Conservation (phyloP, 53 echinoderm and acorn worm species). For the Patiria pectinifera region DNA sequence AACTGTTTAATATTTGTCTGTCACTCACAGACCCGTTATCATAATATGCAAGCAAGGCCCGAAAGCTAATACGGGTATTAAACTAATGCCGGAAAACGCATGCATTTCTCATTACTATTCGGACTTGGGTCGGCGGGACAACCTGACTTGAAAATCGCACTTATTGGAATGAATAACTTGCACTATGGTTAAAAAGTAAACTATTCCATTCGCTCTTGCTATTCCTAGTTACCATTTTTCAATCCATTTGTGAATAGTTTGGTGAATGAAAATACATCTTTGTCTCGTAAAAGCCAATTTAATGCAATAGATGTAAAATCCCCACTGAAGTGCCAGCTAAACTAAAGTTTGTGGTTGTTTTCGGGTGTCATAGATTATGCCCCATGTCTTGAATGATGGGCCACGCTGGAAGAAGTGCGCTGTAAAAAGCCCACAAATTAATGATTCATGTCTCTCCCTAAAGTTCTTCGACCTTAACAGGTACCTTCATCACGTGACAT, state of each 20-base stretch:
- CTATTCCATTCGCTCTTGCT: not conserved
- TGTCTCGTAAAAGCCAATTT: not conserved
- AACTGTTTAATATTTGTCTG: conserved; percentile 63
- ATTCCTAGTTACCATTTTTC: not conserved
- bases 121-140: not conserved
- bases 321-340: not conserved
- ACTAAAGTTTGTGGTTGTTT: not conserved
- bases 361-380: not conserved
- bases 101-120: not conserved
- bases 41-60: conserved; percentile 29
- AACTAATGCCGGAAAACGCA: not conserved
- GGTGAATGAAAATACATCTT: not conserved
- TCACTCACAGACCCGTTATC: conserved; percentile 35
- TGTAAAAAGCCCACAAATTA: conserved; percentile 7
- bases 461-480: conserved; percentile 32
- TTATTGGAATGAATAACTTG: conserved; percentile 3
- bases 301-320: not conserved
- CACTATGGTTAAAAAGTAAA: not conserved
- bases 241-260: too few relatives aligned
- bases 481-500: conserved; percentile 13
- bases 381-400: not conserved
- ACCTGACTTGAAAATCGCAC: not conserved
- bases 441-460: conserved; percentile 13
- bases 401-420: not conserved
- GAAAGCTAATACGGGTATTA: conserved; percentile 16